These are phyloP conservation scores for Solen grandis DNA, from an alignment of 1,140 invertebrate genomes.

Conservation along the genomic window DNA sequence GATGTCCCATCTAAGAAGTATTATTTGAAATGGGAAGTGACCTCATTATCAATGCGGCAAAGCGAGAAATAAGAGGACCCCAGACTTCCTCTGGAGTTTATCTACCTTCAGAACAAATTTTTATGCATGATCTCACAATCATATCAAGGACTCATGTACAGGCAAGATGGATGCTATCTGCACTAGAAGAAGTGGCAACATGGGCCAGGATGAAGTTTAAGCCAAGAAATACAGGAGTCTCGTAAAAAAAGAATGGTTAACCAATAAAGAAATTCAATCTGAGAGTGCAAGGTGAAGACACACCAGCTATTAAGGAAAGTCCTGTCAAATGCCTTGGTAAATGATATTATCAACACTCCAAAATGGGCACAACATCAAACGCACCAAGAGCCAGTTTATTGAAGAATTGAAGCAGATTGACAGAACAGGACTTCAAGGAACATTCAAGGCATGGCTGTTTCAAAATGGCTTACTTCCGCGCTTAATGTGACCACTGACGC, in stretches of 20 bases:
- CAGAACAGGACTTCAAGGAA: no score
- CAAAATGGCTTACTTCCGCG: no score
- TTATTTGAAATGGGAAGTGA: no score
- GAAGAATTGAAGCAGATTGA: no score
- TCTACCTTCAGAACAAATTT: constrained; percentile 16
- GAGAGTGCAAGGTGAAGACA: constrained; percentile 40
- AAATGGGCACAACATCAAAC: no score
- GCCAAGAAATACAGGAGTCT: constrained; percentile 35
- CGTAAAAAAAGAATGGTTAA: constrained; percentile 26
- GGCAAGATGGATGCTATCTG: constrained; percentile 16
- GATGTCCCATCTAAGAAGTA: no score
- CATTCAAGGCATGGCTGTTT: no score
- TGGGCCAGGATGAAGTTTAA: no score
- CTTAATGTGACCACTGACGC: constrained; percentile 14
- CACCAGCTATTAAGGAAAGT: constrained; percentile 26
- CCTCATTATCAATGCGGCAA: no score
- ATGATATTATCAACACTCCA: background rate
- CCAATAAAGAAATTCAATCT: constrained; percentile 13
- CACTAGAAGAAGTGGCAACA: constrained; percentile 35
- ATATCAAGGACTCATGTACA: constrained; percentile 34
- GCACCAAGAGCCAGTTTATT: background rate
- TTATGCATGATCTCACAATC: constrained; percentile 44
- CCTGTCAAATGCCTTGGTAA: background rate
- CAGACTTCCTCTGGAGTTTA: constrained; percentile 22
- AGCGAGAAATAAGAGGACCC: constrained; percentile 20